A percentile compares a stretch with the other conserved stretches of the same genome.
phyloP scores from a whole-genome alignment of 2,113 vertebrate genomes.

The Orycteropus afer region DNA sequence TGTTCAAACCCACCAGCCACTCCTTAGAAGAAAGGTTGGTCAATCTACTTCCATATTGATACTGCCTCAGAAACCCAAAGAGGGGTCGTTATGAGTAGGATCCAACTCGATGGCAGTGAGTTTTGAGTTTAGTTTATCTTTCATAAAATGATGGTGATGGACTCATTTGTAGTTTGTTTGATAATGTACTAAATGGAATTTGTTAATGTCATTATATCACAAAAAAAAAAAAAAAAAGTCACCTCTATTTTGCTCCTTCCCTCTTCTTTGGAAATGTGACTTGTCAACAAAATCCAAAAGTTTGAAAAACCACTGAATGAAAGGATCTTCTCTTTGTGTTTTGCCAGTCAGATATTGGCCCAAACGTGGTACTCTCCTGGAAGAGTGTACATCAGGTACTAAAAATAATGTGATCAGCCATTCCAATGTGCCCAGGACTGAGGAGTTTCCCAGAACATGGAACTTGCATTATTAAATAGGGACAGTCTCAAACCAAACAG shows the following conservation, averaged over 20 bases:
- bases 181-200: not conserved
- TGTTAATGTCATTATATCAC: not conserved
- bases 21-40: too few relatives aligned
- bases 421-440: too few relatives aligned
- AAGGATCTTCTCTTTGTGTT: not conserved
- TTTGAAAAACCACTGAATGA: not conserved
- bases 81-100: too few relatives aligned
- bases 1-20: too few relatives aligned
- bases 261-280: not conserved
- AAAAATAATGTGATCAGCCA: not conserved
- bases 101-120: too few relatives aligned
- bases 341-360: not conserved
- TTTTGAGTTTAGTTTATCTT: too few relatives aligned
- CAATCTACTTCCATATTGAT: too few relatives aligned
- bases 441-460: not conserved
- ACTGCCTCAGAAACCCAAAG: too few relatives aligned
- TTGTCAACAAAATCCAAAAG: conserved; percentile 22
- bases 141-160: not conserved
- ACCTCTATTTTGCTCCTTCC: not conserved
- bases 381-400: not conserved
- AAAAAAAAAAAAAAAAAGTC: conserved; percentile 18
- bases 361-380: not conserved
- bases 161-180: too few relatives aligned
- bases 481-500: not conserved
- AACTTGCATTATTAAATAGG: not conserved